Percentiles rank a stretch among this genome's conserved stretches.
Conservation (phyloP, 2,113 vertebrate species). For the Aspidoscelis tigris region DNA sequence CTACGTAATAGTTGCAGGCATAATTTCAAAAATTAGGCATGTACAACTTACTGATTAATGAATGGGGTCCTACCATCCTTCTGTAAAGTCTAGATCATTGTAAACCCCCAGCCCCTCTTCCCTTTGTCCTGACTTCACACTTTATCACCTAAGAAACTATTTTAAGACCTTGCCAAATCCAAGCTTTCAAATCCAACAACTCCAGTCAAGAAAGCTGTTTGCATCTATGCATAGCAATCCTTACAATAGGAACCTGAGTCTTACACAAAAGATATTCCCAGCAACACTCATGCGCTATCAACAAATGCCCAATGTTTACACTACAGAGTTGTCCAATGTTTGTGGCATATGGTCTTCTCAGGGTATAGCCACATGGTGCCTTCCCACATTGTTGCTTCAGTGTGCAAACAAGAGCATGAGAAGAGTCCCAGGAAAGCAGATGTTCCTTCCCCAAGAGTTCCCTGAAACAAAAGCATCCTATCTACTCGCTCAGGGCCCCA, state of each 20-base stretch:
- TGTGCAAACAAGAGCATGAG: constrained; percentile 10
- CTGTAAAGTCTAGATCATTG: background rate
- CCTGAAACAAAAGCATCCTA: background rate
- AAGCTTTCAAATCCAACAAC: background rate
- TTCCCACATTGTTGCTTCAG: constrained; percentile 3
- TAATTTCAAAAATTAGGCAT: background rate
- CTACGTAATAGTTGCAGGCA: background rate
- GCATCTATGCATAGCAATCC: background rate
- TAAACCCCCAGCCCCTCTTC: background rate
- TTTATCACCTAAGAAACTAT: background rate
- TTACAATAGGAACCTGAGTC: background rate
- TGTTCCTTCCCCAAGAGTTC: background rate
- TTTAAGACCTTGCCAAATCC: background rate
- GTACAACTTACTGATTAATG: background rate
- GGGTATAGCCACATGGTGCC: background rate
- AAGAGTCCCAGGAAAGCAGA: background rate
- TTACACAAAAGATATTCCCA: background rate
- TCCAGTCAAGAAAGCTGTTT: background rate
- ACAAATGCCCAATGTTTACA: background rate
- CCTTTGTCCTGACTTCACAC: background rate
- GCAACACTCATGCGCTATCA: background rate
- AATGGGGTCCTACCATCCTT: background rate
- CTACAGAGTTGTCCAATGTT: background rate
- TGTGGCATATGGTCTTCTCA: constrained; percentile 8
- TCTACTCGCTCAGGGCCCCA: background rate